Base-by-base conservation (phyloP, 2,113 vertebrate species). In the Helogale parvula region DNA sequence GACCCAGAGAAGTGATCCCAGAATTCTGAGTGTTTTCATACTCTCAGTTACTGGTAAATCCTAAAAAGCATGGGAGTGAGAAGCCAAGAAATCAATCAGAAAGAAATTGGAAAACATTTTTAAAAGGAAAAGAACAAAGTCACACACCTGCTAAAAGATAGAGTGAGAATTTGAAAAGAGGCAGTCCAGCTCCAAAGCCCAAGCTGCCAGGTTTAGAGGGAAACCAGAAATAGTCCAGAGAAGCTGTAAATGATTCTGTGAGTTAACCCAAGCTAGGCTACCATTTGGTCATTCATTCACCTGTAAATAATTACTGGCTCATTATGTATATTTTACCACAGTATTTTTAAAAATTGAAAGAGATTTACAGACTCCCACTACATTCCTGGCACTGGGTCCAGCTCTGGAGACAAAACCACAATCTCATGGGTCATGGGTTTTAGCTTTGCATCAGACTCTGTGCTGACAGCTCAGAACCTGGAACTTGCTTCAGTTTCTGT, bases 51-150 rank as follows among this genome's bases (percentile, higher is more conserved):
- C n/a, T 84, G 76, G 31, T 33, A 82, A 90, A 76, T 87, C 45
- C 77, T 84, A 72, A 74, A 88, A 91, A 23, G 12, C 27, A 23
- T 5, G 4, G n/a, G 16, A 71, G 16, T 27, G 29, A n/a, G n/a
- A 86, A 35, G 25, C 38, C 35, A 90, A 83, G 38, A 97, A 97
- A 86, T 95, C 83, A 83, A 69, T 69, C 60, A 71, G 31, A 93
- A 94, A 80, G 45, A 72, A 92, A 83, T 38, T 95, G 71, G 19
- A 76, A 69, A 63, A 69, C 52, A 50, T 33, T 16, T n/a, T 9
- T 19, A 17, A 71, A 19, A 71, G 47, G 29, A 35, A 19, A 29
- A 38, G 25, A 76, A 66, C 1, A 65, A 92, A 45, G 41, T 72
- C 90, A 80, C 71, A 74, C 19, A 93, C 33, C 50, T 95, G 21